Evolutionary conservation across 2,113 vertebrate species (phyloP).

Genomic region (Odobenus rosmarus): DNA sequence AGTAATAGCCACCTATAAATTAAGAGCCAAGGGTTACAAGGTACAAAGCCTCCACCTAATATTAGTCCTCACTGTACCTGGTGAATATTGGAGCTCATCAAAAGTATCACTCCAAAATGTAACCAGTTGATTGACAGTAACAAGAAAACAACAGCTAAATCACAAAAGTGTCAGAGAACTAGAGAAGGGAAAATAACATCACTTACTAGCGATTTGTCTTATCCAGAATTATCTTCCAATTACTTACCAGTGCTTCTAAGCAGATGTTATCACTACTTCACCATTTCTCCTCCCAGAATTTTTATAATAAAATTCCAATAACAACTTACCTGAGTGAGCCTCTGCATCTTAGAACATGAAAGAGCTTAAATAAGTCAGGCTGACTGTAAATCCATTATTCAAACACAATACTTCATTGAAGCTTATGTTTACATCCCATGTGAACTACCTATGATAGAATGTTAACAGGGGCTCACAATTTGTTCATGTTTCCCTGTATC

Average conservation of each 20-base stretch:
- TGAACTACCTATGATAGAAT: not conserved
- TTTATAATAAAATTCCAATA: not conserved
- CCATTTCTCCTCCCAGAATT: not conserved
- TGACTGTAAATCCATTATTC: not conserved
- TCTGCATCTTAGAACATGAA: not conserved
- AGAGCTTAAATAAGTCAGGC: not conserved
- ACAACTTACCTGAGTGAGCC: not conserved
- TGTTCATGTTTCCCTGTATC: not conserved
- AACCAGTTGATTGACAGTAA: not conserved
- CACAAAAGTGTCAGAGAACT: not conserved
- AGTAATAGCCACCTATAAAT: not conserved
- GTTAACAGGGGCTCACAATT: not conserved
- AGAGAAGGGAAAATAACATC: not conserved
- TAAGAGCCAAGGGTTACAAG: not conserved
- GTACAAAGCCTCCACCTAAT: not conserved
- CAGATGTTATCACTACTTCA: not conserved
- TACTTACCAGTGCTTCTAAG: not conserved
- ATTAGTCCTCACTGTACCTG: not conserved
- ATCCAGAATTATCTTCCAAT: not conserved
- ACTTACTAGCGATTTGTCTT: not conserved
- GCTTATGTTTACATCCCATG: not conserved
- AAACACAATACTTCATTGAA: not conserved
- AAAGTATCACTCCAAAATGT: conserved; percentile 9
- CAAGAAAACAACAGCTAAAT: not conserved
- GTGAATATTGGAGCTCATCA: not conserved